Percentiles rank a stretch among this genome's conserved stretches.
These are phyloP conservation scores for Scaeva pyrastri DNA, from an alignment of 2,888 invertebrate genomes.

Conservation along the genomic window DNA sequence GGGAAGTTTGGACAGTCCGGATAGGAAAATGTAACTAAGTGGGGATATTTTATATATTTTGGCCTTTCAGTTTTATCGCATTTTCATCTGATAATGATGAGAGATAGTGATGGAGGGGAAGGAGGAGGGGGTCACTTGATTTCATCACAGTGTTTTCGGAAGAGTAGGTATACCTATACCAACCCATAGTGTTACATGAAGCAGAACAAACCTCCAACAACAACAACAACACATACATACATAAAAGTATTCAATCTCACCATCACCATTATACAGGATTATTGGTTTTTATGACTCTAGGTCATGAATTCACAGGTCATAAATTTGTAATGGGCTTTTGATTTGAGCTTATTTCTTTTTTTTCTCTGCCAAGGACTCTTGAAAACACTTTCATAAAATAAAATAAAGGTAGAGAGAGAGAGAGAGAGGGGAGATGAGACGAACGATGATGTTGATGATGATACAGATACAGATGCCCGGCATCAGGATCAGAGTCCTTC, in stretches of 20 bases:
- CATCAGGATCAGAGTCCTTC: too few relatives aligned
- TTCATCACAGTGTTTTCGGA: too few relatives aligned
- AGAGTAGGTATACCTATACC: too few relatives aligned
- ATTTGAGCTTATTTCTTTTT: slow-evolving; percentile 15
- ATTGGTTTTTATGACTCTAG: slow-evolving; percentile 35
- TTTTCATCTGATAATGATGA: not conserved
- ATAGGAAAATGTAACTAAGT: too few relatives aligned
- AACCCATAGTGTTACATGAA: not conserved
- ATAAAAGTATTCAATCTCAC: slow-evolving; percentile 28
- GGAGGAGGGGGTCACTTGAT: not conserved
- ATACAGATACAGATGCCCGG: too few relatives aligned
- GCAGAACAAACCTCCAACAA: not conserved
- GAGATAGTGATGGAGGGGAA: not conserved
- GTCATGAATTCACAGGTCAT: slow-evolving; percentile 39
- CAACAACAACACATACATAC: not conserved
- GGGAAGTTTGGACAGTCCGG: too few relatives aligned
- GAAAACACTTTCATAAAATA: not conserved
- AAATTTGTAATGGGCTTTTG: slow-evolving; percentile 35
- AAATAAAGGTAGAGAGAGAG: not conserved
- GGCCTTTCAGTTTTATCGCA: slow-evolving; percentile 16
- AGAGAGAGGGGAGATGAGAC: not conserved
- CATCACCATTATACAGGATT: slow-evolving; percentile 24
- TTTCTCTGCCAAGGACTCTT: slow-evolving; percentile 1
- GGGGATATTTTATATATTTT: slow-evolving; percentile 23
- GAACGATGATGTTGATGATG: too few relatives aligned